phyloP scores from a whole-genome alignment of 2,888 invertebrate genomes.

The Chrysolina oricalcia region DNA sequence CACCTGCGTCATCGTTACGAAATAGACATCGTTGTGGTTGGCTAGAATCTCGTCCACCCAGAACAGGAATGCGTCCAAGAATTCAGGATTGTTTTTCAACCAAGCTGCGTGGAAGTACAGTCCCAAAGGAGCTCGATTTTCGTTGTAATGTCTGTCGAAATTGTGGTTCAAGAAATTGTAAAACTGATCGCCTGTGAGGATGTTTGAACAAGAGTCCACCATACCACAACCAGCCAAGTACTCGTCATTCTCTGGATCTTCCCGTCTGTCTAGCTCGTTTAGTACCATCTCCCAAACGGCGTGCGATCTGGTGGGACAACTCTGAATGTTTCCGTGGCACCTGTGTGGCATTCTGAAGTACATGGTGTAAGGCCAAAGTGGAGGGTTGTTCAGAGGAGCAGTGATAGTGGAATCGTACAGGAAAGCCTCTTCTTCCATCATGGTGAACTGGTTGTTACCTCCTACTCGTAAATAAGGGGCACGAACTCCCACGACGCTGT shows the following conservation, averaged over 20 bases:
- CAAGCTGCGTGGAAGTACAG: constrained; percentile 96
- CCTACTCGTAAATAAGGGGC: constrained; percentile 93
- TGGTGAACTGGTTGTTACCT: constrained; percentile 96
- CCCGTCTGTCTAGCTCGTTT: constrained; percentile 93
- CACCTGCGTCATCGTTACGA: constrained; percentile 96
- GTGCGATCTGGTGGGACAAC: constrained; percentile 92
- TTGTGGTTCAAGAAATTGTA: constrained; percentile 96
- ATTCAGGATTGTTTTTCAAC: constrained; percentile 94
- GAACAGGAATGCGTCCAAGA: constrained; percentile 91
- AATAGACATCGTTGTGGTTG: constrained; percentile 93
- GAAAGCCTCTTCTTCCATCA: constrained; percentile 98
- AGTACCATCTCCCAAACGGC: constrained; percentile 98
- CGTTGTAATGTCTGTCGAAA: constrained; percentile 92
- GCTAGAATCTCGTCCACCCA: constrained; percentile 93
- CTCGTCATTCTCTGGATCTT: constrained; percentile 92
- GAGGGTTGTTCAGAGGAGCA: constrained; percentile 91
- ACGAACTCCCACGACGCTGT: constrained; percentile 92
- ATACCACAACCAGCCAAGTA: constrained; percentile 93
- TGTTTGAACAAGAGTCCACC: constrained; percentile 96
- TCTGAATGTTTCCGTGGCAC: constrained; percentile 93
- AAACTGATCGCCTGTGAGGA: constrained; percentile 93
- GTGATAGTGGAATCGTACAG: constrained; percentile 96
- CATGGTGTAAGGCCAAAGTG: constrained; percentile 98
- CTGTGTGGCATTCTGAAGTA: constrained; percentile 97
- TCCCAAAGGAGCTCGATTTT: constrained; percentile 91